A percentile compares a stretch with the other conserved stretches of the same genome.
Conservation (phyloP, 2,888 invertebrate species). For the Clivina fossor region DNA sequence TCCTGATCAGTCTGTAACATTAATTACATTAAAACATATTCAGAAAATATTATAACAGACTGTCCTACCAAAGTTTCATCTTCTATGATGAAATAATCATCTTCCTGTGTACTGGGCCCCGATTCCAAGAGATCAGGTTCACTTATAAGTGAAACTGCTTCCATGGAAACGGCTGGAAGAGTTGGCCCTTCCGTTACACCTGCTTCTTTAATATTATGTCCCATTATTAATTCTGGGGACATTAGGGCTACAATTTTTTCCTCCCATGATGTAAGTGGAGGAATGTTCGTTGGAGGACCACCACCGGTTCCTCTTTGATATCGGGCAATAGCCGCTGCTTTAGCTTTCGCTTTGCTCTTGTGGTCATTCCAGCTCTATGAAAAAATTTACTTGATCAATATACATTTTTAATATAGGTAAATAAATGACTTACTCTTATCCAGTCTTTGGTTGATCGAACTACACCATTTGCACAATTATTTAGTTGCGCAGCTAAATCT, state of each 20-base stretch:
- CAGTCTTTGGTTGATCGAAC: conserved; percentile 4
- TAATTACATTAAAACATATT: too few relatives aligned
- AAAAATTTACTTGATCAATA: neutral
- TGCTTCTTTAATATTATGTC: too few relatives aligned
- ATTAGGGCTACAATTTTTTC: conserved; percentile 1
- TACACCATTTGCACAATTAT: neutral
- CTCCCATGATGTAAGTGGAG: neutral
- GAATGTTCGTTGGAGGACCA: neutral
- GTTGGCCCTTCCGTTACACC: too few relatives aligned
- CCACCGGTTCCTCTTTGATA: neutral
- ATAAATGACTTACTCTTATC: conserved; percentile 8
- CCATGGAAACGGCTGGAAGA: too few relatives aligned
- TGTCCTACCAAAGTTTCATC: too few relatives aligned
- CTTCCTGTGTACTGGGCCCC: too few relatives aligned
- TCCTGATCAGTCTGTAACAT: too few relatives aligned
- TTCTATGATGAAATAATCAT: too few relatives aligned
- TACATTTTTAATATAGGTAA: neutral
- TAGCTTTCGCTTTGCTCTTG: conserved; percentile 2
- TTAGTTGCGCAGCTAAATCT: neutral
- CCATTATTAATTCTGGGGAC: neutral
- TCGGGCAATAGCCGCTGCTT: neutral
- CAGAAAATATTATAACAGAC: too few relatives aligned
- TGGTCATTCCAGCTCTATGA: conserved; percentile 1
- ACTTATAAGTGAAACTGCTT: too few relatives aligned
- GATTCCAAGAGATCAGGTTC: too few relatives aligned